phyloP scores from a whole-genome alignment of 2,888 invertebrate species.

The Meteorus colon region DNA sequence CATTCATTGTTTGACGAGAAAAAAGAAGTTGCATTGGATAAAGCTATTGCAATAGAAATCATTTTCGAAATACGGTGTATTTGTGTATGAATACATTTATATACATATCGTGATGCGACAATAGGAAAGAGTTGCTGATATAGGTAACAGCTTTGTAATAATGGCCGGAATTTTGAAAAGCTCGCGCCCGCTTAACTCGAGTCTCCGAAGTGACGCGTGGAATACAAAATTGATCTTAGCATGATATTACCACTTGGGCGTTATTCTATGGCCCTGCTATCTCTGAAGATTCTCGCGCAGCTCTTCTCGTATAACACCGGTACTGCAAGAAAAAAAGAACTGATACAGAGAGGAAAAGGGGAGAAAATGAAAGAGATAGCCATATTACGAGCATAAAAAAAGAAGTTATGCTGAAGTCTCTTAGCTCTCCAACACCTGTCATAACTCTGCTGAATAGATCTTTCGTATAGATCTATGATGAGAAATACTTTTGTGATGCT shows the following conservation, averaged over 20 bases:
- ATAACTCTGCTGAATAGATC: not conserved
- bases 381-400: not conserved
- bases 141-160: slow-evolving; percentile 57
- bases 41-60: slow-evolving; percentile 17
- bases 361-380: not conserved
- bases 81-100: not conserved
- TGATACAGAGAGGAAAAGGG: not conserved
- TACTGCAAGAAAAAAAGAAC: not conserved
- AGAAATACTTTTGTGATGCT: not conserved
- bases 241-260: slow-evolving; percentile 60
- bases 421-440: not conserved
- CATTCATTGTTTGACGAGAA: not conserved
- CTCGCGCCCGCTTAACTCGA: slow-evolving; percentile 63
- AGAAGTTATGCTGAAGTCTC: too few relatives aligned
- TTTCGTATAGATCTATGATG: too few relatives aligned
- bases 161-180: slow-evolving; percentile 67
- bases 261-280: slow-evolving; percentile 45
- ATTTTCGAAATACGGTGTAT: slow-evolving; percentile 13
- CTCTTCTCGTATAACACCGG: slow-evolving; percentile 21
- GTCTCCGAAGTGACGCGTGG: slow-evolving; percentile 66
- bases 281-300: slow-evolving; percentile 31
- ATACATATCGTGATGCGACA: slow-evolving; percentile 26
- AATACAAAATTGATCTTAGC: slow-evolving; percentile 70
- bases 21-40: not conserved
- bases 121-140: slow-evolving; percentile 33